Evolutionary conservation across 2,888 invertebrate species (phyloP).

Genomic region (Monochamus alternatus): DNA sequence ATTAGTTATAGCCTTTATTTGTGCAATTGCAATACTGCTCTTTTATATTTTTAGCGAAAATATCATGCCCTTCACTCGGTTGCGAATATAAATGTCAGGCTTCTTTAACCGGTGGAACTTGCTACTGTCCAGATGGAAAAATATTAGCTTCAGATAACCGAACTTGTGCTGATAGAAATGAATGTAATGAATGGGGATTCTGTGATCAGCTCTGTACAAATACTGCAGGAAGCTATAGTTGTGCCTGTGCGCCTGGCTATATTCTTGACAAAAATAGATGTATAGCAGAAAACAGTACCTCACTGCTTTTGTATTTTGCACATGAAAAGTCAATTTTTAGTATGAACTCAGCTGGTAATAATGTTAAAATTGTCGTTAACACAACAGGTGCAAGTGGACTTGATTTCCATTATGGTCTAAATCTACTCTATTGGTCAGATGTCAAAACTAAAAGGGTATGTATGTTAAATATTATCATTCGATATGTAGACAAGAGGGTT

Average conservation of each 20-base stretch:
- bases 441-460: constrained; percentile 86
- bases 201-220: constrained; percentile 97
- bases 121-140: constrained; percentile 91
- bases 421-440: constrained; percentile 92
- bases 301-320: constrained; percentile 79
- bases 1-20: background rate
- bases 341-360: constrained; percentile 80
- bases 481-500: too few species aligned
- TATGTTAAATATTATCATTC: background rate
- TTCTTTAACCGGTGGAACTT: constrained; percentile 91
- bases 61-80: constrained; percentile 86
- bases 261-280: constrained; percentile 74
- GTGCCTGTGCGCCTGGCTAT: constrained; percentile 83
- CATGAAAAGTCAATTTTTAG: constrained; percentile 82
- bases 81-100: constrained; percentile 95
- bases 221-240: constrained; percentile 87
- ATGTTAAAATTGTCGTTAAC: constrained; percentile 80
- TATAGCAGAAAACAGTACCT: constrained; percentile 75
- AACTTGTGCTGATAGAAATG: constrained; percentile 93
- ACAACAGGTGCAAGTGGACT: constrained; percentile 90
- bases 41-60: constrained; percentile 75
- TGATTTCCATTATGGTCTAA: constrained; percentile 86
- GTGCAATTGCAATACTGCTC: too few species aligned
- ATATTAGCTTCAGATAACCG: constrained; percentile 87
- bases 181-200: constrained; percentile 92